Conservation (phyloP, 2,888 invertebrate genomes). For the Anagyrus pseudococci region DNA sequence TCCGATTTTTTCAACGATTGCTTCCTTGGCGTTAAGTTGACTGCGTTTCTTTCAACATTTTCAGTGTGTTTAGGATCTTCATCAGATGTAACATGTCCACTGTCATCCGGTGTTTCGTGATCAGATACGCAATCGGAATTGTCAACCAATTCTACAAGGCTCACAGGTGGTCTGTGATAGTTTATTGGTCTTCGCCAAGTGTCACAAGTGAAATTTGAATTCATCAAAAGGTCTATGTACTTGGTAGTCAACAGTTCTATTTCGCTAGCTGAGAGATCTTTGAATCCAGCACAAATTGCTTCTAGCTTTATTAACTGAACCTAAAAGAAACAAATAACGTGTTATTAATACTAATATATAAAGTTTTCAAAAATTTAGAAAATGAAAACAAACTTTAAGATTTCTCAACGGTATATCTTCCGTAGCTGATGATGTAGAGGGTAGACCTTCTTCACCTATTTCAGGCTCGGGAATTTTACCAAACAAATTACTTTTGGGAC, state of each 20-base stretch:
- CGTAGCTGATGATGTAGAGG: background rate
- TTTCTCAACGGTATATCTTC: background rate
- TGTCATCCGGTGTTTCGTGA: background rate
- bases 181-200: slow-evolving; percentile 30
- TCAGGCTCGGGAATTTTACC: background rate
- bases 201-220: slow-evolving; percentile 34
- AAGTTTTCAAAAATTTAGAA: background rate
- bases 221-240: slow-evolving; percentile 35
- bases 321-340: slow-evolving; percentile 2
- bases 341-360: background rate
- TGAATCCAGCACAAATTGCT: slow-evolving; percentile 14
- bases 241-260: slow-evolving; percentile 36
- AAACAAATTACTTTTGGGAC: background rate
- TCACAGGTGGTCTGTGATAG: slow-evolving; percentile 10
- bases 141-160: slow-evolving; percentile 13
- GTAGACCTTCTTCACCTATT: background rate
- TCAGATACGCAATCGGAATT: slow-evolving; percentile 26
- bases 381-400: slow-evolving; percentile 12
- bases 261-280: slow-evolving; percentile 39
- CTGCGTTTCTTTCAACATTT: background rate
- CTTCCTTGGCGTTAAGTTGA: background rate
- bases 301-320: slow-evolving; percentile 42
- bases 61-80: background rate
- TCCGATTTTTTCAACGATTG: background rate
- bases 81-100: background rate